A percentile compares a stretch with the other conserved stretches of the same genome.
These are phyloP conservation scores for Aselliscus stoliczkanus DNA, from an alignment of 2,797 vertebrate species.

Conservation along the genomic window DNA sequence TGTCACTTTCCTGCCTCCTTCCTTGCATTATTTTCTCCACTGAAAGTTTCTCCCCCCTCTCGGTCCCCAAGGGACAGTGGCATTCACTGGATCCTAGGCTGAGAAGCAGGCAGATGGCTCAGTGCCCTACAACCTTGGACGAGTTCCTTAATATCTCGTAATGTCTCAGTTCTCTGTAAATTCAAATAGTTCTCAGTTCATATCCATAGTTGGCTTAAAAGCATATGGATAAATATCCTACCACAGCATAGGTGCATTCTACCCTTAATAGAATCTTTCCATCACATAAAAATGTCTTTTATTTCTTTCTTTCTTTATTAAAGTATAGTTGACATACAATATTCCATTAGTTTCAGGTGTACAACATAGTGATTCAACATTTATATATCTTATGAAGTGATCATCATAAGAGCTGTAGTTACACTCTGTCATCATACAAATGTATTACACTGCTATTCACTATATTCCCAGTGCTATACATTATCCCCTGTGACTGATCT, in stretches of 20 bases:
- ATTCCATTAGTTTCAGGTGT: background rate
- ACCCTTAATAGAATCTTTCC: background rate
- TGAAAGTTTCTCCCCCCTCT: slow-evolving; percentile 19
- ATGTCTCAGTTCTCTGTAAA: background rate
- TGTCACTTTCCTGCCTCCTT: slow-evolving; percentile 58
- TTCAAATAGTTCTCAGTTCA: background rate
- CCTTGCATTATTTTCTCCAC: slow-evolving; percentile 63
- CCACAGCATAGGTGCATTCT: background rate
- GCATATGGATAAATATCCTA: background rate
- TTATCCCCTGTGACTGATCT: background rate
- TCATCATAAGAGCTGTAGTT: background rate
- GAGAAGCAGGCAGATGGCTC: background rate
- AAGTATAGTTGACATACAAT: background rate
- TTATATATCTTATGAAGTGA: background rate
- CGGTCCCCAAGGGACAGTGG: background rate
- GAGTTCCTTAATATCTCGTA: background rate
- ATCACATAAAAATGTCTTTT: background rate
- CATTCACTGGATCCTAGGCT: background rate
- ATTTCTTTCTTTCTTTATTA: background rate
- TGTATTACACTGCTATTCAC: background rate
- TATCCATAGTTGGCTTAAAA: background rate
- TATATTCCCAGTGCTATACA: background rate
- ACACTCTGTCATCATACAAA: background rate
- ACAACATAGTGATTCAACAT: background rate
- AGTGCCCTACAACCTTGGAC: background rate